These are phyloP conservation scores for Palythoa heliodiscus DNA, from an alignment of 92 coral and sea anemone species.

Conservation along the genomic window DNA sequence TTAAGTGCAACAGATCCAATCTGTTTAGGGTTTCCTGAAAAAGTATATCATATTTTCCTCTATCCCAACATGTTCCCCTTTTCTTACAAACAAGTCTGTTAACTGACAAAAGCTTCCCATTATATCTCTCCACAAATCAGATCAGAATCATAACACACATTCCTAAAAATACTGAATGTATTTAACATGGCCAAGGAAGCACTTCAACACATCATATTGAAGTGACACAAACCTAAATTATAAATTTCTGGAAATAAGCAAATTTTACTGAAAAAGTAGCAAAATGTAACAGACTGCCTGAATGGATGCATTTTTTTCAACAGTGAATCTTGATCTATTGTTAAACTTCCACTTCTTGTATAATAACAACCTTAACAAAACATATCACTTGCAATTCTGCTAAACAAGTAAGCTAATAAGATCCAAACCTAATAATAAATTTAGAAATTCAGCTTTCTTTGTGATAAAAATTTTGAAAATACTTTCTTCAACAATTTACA, in stretches of 20 bases:
- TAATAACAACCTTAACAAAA: constrained; percentile 10
- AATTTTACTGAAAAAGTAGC: neutral
- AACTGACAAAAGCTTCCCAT: constrained; percentile 16
- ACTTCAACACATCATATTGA: neutral
- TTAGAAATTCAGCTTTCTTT: constrained; percentile 10
- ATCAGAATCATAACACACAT: constrained; percentile 7
- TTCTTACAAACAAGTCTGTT: constrained; percentile 5
- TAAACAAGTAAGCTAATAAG: neutral
- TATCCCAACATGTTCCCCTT: constrained; percentile 11
- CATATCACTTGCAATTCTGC: constrained; percentile 17
- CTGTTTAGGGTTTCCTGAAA: constrained; percentile 1
- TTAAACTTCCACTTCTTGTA: constrained; percentile 17
- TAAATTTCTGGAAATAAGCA: constrained; percentile 11
- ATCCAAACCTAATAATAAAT: neutral
- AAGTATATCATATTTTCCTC: constrained; percentile 11
- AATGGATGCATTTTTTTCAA: neutral
- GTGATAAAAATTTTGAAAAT: constrained; percentile 4
- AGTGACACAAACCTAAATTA: constrained; percentile 3
- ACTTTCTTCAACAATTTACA: constrained; percentile 2
- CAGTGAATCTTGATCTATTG: neutral
- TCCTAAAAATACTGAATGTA: constrained; percentile 8
- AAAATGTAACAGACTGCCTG: constrained; percentile 11
- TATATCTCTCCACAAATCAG: constrained; percentile 1
- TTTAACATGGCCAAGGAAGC: constrained; percentile 5
- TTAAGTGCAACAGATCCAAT: constrained; percentile 1